phyloP scores from a whole-genome alignment of 1,140 invertebrate genomes.

The Lepidurus couesii region DNA sequence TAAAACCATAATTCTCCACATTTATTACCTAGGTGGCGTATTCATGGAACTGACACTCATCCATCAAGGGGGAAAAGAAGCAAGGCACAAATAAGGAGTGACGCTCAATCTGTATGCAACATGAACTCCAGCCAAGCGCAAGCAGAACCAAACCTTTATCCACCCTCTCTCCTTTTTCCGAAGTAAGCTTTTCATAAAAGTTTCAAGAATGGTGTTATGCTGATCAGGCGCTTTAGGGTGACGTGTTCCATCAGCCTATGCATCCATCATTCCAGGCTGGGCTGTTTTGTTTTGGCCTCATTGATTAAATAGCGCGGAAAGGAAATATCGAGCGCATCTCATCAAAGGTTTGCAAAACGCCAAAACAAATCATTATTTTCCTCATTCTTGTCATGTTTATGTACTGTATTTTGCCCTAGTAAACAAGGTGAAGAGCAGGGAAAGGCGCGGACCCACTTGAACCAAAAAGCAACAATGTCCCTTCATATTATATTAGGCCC shows the following conservation, averaged over 20 bases:
- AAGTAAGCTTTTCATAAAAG: not conserved
- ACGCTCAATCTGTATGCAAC: conserved; percentile 12
- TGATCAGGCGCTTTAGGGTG: conserved; percentile 5
- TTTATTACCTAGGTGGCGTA: not conserved
- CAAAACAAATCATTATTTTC: not conserved
- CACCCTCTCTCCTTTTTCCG: not conserved
- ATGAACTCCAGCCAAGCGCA: not conserved
- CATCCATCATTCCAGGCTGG: not conserved
- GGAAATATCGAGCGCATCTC: not conserved
- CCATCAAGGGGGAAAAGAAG: not conserved
- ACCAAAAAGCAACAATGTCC: too few relatives aligned
- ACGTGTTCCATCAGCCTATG: not conserved
- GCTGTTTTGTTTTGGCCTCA: not conserved
- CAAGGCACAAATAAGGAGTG: not conserved
- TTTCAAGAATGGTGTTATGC: not conserved
- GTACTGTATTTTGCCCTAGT: too few relatives aligned
- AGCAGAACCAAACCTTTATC: not conserved
- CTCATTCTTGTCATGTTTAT: not conserved
- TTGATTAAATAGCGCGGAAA: not conserved
- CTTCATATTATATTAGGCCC: too few relatives aligned
- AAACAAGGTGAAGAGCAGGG: too few relatives aligned
- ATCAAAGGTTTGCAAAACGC: not conserved
- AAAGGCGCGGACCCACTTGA: too few relatives aligned
- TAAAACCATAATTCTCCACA: not conserved
- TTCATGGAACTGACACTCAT: conserved; percentile 1